Conservation (phyloP, 2,888 invertebrate genomes). For the Rambutsinella grinnellia region DNA sequence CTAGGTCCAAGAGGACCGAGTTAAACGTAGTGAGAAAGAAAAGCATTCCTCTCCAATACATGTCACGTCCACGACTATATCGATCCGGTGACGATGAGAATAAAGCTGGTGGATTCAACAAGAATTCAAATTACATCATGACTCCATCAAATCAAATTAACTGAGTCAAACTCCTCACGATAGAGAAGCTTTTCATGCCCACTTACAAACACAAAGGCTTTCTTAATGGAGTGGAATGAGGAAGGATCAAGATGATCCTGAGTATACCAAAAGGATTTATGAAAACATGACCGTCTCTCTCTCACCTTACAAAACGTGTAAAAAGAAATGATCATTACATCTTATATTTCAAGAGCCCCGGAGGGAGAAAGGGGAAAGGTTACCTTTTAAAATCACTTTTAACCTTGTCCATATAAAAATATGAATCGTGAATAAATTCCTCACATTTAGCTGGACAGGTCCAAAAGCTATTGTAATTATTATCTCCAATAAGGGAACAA, state of each 20-base stretch:
- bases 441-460: not conserved
- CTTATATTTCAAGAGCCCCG: slow-evolving; percentile 41
- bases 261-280: not conserved
- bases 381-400: slow-evolving; percentile 54
- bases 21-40: not conserved
- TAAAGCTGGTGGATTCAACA: not conserved
- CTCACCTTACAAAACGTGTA: not conserved
- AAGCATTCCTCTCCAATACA: slow-evolving; percentile 23
- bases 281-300: not conserved
- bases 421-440: slow-evolving; percentile 4
- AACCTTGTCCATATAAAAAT: slow-evolving; percentile 32
- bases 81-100: not conserved
- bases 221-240: not conserved
- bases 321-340: slow-evolving; percentile 16
- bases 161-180: slow-evolving; percentile 33
- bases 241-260: too few relatives aligned
- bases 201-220: not conserved
- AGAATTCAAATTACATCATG: slow-evolving; percentile 55
- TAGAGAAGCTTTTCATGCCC: not conserved
- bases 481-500: slow-evolving; percentile 17
- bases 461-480: slow-evolving; percentile 19
- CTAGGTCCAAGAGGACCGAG: not conserved
- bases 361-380: slow-evolving; percentile 52
- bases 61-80: slow-evolving; percentile 46
- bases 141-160: slow-evolving; percentile 52